phyloP scores from a whole-genome alignment of 2,797 vertebrate genomes.

The Poecilia velifera region DNA sequence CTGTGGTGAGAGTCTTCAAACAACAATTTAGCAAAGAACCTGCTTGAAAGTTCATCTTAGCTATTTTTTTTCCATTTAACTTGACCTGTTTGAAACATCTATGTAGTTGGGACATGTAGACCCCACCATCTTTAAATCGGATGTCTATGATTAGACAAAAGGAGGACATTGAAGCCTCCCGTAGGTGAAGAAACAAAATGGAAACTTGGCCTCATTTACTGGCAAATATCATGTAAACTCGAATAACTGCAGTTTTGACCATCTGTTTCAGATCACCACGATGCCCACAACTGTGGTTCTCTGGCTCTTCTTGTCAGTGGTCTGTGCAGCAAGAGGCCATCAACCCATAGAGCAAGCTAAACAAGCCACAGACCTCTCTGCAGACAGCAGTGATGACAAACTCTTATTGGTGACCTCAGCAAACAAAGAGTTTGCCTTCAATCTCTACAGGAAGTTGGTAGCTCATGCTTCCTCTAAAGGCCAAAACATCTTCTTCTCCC shows the following conservation, averaged over 20 bases:
- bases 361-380: conserved; percentile 29
- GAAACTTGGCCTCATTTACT: neutral
- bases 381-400: neutral
- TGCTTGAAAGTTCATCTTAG: too few species aligned
- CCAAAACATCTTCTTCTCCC: conserved; percentile 88
- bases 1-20: too few species aligned
- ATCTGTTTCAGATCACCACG: conserved; percentile 57
- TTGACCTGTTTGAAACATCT: neutral
- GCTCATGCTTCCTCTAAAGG: conserved; percentile 44
- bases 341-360: conserved; percentile 1
- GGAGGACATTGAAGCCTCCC: neutral
- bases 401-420: conserved; percentile 51
- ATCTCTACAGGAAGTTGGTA: conserved; percentile 81
- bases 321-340: conserved; percentile 50
- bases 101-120: neutral
- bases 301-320: conserved; percentile 63
- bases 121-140: neutral
- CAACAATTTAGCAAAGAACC: too few species aligned
- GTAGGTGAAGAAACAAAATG: neutral
- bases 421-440: conserved; percentile 84
- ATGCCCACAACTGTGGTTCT: conserved; percentile 54
- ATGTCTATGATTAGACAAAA: neutral
- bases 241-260: conserved; percentile 38
- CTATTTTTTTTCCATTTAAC: neutral
- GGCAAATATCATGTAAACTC: conserved; percentile 33